Evolutionary conservation across 2,797 vertebrate species (phyloP), one percentile per base, ranked within the genome.

Genomic region (Sebastes aleutianus): DNA sequence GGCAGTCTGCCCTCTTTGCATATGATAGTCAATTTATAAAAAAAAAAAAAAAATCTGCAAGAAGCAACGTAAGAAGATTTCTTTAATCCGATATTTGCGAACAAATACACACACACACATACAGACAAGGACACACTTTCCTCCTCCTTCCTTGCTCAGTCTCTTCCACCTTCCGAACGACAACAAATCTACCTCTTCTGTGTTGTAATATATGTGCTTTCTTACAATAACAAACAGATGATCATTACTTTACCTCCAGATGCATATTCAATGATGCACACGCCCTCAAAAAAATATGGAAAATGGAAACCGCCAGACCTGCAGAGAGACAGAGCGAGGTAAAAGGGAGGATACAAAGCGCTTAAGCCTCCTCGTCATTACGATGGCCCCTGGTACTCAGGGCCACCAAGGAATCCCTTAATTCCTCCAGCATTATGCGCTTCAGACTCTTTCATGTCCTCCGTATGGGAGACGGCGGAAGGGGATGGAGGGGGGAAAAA

Each of bases 381-480:
- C 96, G 94, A 96, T 97, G 96, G 95, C 96, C 95, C 95, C 96
- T 96, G 96, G 96, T 96, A 96, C 96, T 96, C 80, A 88, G 84
- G 96, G 97, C 96, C 97, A 96, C 96, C 92, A 93, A 95, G 97
- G 97, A 97, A 97, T 97, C 96, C 95, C 95, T 96, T 98, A 97
- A 98, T 98, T 98, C 97, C 96, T 97, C 95, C 95, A 90, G 96
- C 96, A 98, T 98, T 98, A 98, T 98, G 97, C 97, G 96, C 97
- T 95, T 95, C 96, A 97, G 97, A 97, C 96, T 96, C 97, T 98
- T 98, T 98, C 97, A 97, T 98, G 97, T 98, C 96, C 95, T 85
- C 89, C 66, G 77, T 90, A 91, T 91, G 92, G 91, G 90, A 93
- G 90, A 89, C 29, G 69, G 86, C 31, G 87, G 76, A 85, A 78